phyloP scores from a whole-genome alignment of 2,797 vertebrate genomes.

The Fundulus diaphanus region DNA sequence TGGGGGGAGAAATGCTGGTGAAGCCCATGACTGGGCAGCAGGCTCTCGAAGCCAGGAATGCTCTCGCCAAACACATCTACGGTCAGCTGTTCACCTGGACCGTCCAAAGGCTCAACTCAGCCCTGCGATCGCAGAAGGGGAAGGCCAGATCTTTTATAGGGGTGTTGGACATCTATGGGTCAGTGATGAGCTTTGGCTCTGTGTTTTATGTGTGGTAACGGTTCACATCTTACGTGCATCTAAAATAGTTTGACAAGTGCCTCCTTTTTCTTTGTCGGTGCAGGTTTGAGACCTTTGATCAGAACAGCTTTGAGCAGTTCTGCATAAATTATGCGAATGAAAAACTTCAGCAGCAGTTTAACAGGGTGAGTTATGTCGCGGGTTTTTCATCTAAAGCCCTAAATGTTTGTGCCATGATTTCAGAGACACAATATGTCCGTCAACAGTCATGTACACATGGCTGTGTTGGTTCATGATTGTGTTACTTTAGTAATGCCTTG shows the following conservation, averaged over 20 bases:
- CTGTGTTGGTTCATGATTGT: neutral
- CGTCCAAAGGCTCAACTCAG: slow-evolving; percentile 80
- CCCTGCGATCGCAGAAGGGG: slow-evolving; percentile 67
- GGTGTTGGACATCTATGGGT: slow-evolving; percentile 86
- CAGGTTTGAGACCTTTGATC: slow-evolving; percentile 87
- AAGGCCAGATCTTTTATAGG: slow-evolving; percentile 76
- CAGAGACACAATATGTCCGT: neutral
- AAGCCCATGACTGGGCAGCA: slow-evolving; percentile 82
- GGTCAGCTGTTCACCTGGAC: slow-evolving; percentile 83
- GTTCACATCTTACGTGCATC: neutral
- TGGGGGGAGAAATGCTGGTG: slow-evolving; percentile 80
- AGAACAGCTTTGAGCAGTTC: slow-evolving; percentile 89
- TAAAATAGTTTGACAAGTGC: slow-evolving; percentile 6
- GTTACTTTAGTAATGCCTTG: neutral
- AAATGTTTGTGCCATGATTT: neutral
- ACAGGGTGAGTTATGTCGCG: slow-evolving; percentile 73
- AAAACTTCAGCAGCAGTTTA: slow-evolving; percentile 88
- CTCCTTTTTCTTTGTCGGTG: slow-evolving; percentile 1
- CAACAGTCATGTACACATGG: neutral
- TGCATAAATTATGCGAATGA: slow-evolving; percentile 89
- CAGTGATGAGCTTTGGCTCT: slow-evolving; percentile 15
- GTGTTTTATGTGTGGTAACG: neutral
- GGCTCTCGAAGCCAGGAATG: slow-evolving; percentile 74
- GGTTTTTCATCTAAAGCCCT: neutral
- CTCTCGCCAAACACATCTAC: slow-evolving; percentile 84